phyloP scores from a whole-genome alignment of 2,113 vertebrate genomes.

The Panthera tigris region DNA sequence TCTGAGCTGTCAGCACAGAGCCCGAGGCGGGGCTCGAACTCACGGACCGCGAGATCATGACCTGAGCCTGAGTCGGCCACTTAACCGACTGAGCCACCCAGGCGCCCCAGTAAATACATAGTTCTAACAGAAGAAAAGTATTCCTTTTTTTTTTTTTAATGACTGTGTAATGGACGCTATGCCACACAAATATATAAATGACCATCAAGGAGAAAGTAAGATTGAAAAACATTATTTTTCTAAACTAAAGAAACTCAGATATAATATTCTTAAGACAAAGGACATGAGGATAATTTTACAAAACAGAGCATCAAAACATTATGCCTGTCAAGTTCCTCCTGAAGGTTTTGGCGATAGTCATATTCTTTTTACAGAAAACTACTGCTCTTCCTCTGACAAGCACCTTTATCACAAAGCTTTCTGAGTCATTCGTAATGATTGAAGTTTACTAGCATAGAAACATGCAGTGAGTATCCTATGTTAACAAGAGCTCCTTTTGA shows the following conservation, averaged over 20 bases:
- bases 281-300: conserved; percentile 39
- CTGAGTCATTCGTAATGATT: conserved; percentile 44
- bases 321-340: conserved; percentile 26
- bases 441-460: conserved; percentile 43
- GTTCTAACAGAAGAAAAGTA: conserved; percentile 19
- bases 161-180: not conserved
- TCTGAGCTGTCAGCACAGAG: too few relatives aligned
- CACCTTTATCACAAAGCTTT: conserved; percentile 14
- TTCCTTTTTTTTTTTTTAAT: not conserved
- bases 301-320: conserved; percentile 29
- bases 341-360: not conserved
- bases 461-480: not conserved
- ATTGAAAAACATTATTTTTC: not conserved
- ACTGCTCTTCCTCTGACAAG: not conserved
- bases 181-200: not conserved
- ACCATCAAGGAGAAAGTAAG: not conserved
- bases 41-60: too few relatives aligned
- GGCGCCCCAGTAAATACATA: not conserved
- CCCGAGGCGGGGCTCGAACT: too few relatives aligned
- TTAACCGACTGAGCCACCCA: too few relatives aligned
- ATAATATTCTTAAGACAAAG: not conserved
- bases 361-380: conserved; percentile 37
- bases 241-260: not conserved
- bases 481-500: conserved; percentile 23
- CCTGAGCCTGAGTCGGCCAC: too few relatives aligned